Evolutionary conservation across 2,797 vertebrate species (phyloP).

Genomic region (Anguilla anguilla): DNA sequence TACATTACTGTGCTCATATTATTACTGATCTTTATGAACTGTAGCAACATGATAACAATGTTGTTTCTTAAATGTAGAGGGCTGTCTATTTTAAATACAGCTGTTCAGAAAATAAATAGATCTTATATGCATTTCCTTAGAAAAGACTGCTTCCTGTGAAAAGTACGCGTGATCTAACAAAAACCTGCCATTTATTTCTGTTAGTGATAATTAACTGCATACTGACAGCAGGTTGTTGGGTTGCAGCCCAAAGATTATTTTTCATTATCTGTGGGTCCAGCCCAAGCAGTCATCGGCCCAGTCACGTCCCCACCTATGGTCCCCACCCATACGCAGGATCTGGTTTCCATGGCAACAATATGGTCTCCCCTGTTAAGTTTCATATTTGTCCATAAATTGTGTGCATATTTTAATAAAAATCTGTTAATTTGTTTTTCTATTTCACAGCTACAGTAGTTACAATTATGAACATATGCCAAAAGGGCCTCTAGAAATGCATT

Average conservation of each 20-base stretch:
- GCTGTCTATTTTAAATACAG: not conserved
- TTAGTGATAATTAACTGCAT: slow-evolving; percentile 63
- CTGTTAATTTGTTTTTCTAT: not conserved
- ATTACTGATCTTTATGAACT: not conserved
- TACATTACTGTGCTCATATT: not conserved
- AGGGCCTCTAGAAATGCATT: not conserved
- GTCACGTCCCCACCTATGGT: slow-evolving; percentile 1
- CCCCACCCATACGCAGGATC: slow-evolving; percentile 64
- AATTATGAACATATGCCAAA: not conserved
- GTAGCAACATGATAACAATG: not conserved
- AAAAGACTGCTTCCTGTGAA: slow-evolving; percentile 43
- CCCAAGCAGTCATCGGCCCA: slow-evolving; percentile 51
- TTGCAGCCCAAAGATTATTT: slow-evolving; percentile 57
- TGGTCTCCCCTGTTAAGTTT: slow-evolving; percentile 22
- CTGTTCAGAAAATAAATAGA: not conserved
- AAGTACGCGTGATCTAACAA: slow-evolving; percentile 39
- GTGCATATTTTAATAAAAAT: not conserved
- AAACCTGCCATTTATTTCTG: slow-evolving; percentile 51
- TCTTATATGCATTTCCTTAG: not conserved
- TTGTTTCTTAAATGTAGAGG: not conserved
- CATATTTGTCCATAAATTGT: not conserved
- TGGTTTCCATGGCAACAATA: slow-evolving; percentile 52
- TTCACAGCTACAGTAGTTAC: not conserved
- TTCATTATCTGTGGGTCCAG: slow-evolving; percentile 67
- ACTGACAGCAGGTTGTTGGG: slow-evolving; percentile 43